These are phyloP conservation scores for Prunella himalayana DNA, from an alignment of 2,113 vertebrate species.

Conservation along the genomic window DNA sequence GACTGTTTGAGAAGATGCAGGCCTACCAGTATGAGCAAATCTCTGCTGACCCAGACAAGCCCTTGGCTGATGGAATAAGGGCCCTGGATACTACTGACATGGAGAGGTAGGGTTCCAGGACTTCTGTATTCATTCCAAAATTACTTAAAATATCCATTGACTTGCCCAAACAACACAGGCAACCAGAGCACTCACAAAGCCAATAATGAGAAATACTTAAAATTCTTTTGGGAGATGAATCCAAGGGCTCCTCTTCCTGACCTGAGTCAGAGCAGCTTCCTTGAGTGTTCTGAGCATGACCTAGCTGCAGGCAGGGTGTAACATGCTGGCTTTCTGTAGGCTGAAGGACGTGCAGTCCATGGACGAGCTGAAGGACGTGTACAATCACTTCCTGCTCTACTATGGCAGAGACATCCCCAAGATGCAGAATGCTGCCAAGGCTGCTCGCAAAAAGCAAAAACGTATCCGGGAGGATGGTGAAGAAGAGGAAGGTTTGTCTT, in stretches of 20 bases:
- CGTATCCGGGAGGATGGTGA: constrained; percentile 88
- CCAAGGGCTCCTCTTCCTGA: background rate
- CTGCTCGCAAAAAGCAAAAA: constrained; percentile 88
- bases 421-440: constrained; percentile 94
- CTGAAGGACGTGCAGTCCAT: constrained; percentile 96
- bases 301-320: background rate
- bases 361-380: constrained; percentile 94
- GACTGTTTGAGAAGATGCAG: constrained; percentile 97
- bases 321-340: constrained; percentile 61
- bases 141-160: rapidly evolving
- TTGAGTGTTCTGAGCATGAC: background rate
- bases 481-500: constrained; percentile 77
- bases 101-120: constrained; percentile 80
- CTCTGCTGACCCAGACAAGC: constrained; percentile 97
- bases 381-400: constrained; percentile 96
- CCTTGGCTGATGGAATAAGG: constrained; percentile 92
- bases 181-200: background rate
- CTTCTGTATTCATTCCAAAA: background rate
- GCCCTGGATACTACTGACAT: constrained; percentile 94
- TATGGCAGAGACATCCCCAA: constrained; percentile 97
- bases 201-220: background rate
- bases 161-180: background rate
- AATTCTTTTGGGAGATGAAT: background rate
- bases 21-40: constrained; percentile 97
- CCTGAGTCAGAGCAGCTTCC: background rate